Evolutionary conservation across 2,797 vertebrate genomes (phyloP).

Genomic region (Avahi laniger): DNA sequence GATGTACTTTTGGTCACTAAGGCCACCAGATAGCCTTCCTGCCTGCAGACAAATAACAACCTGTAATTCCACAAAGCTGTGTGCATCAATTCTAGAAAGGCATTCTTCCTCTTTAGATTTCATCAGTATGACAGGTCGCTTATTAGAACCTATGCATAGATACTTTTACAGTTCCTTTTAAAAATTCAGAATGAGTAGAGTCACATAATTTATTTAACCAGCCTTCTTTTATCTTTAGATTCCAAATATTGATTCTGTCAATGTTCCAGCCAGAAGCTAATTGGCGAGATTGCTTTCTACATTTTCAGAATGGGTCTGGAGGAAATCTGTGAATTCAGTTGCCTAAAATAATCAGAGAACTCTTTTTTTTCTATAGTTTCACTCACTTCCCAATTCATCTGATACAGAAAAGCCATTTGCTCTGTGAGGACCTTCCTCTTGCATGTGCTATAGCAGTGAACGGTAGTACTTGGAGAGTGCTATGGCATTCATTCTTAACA

Average conservation of each 20-base stretch:
- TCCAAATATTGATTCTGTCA: constrained; percentile 22
- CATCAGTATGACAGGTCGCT: not conserved
- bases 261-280: not conserved
- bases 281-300: not conserved
- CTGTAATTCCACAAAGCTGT: not conserved
- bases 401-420: not conserved
- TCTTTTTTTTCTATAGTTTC: not conserved
- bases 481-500: not conserved
- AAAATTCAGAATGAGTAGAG: constrained; percentile 6
- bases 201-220: not conserved
- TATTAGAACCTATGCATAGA: not conserved
- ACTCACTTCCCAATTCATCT: not conserved
- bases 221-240: not conserved
- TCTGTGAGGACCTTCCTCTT: not conserved
- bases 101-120: not conserved
- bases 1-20: not conserved
- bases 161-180: not conserved
- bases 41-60: not conserved
- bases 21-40: not conserved
- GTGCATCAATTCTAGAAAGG: not conserved
- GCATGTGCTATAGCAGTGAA: not conserved
- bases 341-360: not conserved
- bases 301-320: not conserved
- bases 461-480: not conserved
- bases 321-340: not conserved